Evolutionary conservation across 2,888 invertebrate genomes (phyloP), one percentile per base, ranked within the genome.

Genomic region (Drosophila quasianomalipes): DNA sequence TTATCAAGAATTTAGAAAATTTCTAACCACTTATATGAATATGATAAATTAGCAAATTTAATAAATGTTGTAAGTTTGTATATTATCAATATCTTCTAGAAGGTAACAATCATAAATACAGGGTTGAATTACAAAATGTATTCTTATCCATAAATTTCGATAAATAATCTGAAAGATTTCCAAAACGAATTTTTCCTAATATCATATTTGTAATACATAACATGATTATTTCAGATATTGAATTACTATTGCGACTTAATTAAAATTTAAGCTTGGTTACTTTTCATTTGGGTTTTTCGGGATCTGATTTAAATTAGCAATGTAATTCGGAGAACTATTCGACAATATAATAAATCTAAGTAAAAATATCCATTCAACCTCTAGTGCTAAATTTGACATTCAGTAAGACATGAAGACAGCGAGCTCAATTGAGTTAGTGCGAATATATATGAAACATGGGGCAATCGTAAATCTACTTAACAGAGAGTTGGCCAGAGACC

Each of bases 391-490:
- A 16, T 26, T 47, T 47, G 47, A 26, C 16, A 37, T 35, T 55
- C 55, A 12, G 51, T 69, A 47, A 69, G 52, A 57, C 41, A 54
- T 70, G 52, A 69, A 41, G 51, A 44, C 41, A 44, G 9, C 31
- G 58, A 4, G 28, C 39, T 31, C 49, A 31, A 51, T 52, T 39
- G 47, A 49, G 19, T 64, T 30, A 35, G 73, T 39, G 30, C n/a
- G 60, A 61, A 28, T 68, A 51, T 52, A 52, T 57, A 30, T n/a
- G 16, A 31, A 37, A 58, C 9, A 26, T 53, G 52, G 41, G 39
- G 19, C 53, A 57, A 47, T 49, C 57, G 39, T 44, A 60, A 70
- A 59, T 63, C 58, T 47, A 49, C 37, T 75, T 70, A 54, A 22
- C 55, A 9, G 12, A 14, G 10, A 51, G 51, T 9, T 52, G 33